phyloP scores from a whole-genome alignment of 2,888 invertebrate species.

The Limnephilus lunatus region DNA sequence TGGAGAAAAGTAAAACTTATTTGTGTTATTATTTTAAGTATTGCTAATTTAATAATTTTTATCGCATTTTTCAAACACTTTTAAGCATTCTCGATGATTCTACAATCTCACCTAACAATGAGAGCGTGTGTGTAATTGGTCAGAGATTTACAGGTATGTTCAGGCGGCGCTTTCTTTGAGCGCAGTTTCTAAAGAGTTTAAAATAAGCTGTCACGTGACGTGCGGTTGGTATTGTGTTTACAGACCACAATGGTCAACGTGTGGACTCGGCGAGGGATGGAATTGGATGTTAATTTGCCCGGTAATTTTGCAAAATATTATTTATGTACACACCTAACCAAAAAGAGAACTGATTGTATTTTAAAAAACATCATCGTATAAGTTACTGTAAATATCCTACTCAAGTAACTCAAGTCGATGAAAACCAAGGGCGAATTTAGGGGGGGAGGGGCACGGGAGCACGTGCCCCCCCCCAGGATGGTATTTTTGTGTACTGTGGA shows the following conservation, averaged over 20 bases:
- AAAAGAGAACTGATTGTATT: background rate
- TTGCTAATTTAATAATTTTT: background rate
- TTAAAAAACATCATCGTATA: too few relatives aligned
- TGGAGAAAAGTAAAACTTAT: too few relatives aligned
- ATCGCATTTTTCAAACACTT: background rate
- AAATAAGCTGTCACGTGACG: constrained; percentile 61
- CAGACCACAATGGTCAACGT: constrained; percentile 28
- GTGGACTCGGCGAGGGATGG: background rate
- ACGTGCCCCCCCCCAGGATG: too few relatives aligned
- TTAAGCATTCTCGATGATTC: background rate
- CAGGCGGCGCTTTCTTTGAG: constrained; percentile 31
- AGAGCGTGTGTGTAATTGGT: constrained; percentile 54
- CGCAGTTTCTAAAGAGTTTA: constrained; percentile 54
- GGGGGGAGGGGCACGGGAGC: too few relatives aligned
- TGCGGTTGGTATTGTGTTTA: constrained; percentile 34
- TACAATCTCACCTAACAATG: constrained; percentile 24
- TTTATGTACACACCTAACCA: too few relatives aligned
- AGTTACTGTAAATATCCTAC: too few relatives aligned
- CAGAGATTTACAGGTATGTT: constrained; percentile 54
- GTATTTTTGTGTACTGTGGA: too few relatives aligned
- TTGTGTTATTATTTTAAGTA: background rate
- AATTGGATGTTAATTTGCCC: background rate
- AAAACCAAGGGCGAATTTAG: too few relatives aligned
- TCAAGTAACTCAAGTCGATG: too few relatives aligned
- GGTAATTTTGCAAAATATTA: background rate